These are phyloP conservation scores for Pseudotriccus pelzelni DNA, from an alignment of 2,797 vertebrate species.

Conservation along the genomic window DNA sequence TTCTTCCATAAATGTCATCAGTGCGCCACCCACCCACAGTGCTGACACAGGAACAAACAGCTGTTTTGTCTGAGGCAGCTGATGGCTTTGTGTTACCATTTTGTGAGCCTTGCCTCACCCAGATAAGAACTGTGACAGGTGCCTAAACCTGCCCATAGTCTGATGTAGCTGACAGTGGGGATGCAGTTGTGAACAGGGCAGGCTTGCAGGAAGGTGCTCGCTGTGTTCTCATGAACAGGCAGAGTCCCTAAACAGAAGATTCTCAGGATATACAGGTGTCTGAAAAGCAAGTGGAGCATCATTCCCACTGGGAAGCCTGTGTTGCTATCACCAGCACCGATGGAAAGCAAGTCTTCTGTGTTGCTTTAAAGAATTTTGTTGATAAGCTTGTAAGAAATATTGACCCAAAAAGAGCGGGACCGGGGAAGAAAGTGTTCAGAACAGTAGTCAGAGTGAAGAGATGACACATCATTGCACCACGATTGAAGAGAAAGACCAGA, in stretches of 20 bases:
- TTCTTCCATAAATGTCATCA: neutral
- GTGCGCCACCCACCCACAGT: neutral
- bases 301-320: neutral
- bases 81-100: neutral
- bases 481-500: neutral
- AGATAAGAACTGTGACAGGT: neutral
- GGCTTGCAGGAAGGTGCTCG: neutral
- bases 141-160: neutral
- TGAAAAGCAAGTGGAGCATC: neutral
- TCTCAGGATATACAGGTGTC: neutral
- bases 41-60: neutral
- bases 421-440: neutral
- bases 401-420: neutral
- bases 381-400: neutral
- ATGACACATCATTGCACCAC: neutral
- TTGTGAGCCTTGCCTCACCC: neutral
- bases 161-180: rapidly evolving
- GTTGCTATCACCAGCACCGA: neutral
- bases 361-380: neutral
- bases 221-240: neutral
- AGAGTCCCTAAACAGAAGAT: neutral
- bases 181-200: rapidly evolving
- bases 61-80: neutral
- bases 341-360: neutral
- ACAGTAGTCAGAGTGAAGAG: neutral